Conservation (phyloP, 2,797 vertebrate genomes). For the Coreius guichenoti region DNA sequence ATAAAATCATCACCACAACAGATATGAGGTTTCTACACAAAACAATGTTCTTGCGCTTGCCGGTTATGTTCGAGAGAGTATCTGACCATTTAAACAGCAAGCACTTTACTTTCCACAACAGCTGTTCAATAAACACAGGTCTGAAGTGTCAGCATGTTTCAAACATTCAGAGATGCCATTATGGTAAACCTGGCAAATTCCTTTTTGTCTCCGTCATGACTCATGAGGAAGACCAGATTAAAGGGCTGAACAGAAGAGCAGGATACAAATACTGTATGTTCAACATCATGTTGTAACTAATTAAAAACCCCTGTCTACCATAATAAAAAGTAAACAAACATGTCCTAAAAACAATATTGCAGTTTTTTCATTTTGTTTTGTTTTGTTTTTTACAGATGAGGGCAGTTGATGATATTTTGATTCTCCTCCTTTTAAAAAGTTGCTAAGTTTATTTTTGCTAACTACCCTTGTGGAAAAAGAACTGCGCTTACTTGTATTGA, state of each 20-base stretch:
- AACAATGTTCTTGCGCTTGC: background rate
- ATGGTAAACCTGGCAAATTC: constrained; percentile 1
- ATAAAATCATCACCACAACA: background rate
- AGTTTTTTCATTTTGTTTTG: background rate
- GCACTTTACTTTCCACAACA: background rate
- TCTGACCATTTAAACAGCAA: background rate
- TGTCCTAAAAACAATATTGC: background rate
- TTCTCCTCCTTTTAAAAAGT: background rate
- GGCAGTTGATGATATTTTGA: background rate
- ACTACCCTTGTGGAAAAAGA: background rate
- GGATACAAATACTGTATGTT: background rate
- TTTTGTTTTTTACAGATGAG: background rate
- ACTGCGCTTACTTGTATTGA: background rate
- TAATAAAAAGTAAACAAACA: background rate
- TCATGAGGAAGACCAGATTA: background rate
- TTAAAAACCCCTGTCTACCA: background rate
- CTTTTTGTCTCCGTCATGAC: background rate
- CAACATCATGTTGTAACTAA: background rate
- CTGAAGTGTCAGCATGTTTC: constrained; percentile 17
- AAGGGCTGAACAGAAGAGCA: constrained; percentile 2
- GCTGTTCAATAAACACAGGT: constrained; percentile 30
- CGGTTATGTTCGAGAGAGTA: background rate
- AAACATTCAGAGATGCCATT: background rate
- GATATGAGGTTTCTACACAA: background rate
- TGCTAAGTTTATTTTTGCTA: background rate